Evolutionary conservation across 2,797 vertebrate genomes (phyloP).

Genomic region (Saxicola maurus): DNA sequence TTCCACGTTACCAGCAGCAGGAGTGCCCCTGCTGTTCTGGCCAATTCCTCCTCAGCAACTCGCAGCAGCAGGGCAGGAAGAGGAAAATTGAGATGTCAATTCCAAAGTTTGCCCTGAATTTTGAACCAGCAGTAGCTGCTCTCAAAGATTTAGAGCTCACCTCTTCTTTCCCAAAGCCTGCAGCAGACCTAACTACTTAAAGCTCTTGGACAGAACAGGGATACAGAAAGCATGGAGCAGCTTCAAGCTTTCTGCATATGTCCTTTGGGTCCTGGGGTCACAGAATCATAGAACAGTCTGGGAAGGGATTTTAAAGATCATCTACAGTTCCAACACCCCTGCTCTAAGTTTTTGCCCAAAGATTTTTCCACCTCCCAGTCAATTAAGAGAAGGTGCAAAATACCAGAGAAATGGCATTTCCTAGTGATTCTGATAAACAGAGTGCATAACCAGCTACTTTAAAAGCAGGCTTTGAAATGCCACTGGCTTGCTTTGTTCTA

Average conservation of each 20-base stretch:
- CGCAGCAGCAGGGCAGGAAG: neutral
- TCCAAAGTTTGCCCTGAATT: neutral
- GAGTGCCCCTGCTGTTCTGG: neutral
- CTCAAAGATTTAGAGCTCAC: neutral
- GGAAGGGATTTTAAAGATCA: neutral
- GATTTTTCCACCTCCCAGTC: neutral
- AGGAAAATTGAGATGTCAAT: neutral
- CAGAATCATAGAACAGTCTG: neutral
- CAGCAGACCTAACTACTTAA: neutral
- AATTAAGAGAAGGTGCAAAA: neutral
- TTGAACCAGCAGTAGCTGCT: neutral
- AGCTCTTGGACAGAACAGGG: neutral
- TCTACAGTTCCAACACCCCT: neutral
- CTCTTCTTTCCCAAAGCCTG: neutral
- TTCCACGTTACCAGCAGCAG: neutral
- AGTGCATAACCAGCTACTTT: neutral
- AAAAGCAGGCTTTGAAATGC: constrained; percentile 36
- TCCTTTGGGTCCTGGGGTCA: neutral
- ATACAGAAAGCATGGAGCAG: neutral
- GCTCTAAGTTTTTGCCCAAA: neutral
- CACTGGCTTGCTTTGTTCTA: constrained; percentile 1
- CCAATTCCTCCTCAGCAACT: neutral
- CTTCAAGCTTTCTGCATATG: neutral
- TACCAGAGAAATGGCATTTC: neutral
- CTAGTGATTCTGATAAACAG: neutral